Evolutionary conservation across 2,113 vertebrate genomes (phyloP).

Genomic region (Phycodurus eques): DNA sequence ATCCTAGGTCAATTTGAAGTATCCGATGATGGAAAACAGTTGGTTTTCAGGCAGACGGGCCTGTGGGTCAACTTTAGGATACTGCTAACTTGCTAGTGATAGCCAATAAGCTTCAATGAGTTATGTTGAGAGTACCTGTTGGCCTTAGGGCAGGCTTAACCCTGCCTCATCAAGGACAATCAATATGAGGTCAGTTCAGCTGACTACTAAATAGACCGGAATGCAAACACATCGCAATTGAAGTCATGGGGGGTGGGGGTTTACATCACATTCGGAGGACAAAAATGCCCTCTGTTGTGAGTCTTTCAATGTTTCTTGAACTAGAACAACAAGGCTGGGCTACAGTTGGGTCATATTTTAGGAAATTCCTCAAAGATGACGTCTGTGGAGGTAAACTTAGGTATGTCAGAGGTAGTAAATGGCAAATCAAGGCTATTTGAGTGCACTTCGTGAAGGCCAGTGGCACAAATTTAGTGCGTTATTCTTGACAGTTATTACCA

Average conservation of each 20-base stretch:
- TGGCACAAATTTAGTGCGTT: neutral
- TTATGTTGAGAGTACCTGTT: neutral
- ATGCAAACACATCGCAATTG: neutral
- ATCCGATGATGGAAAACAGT: neutral
- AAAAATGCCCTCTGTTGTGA: neutral
- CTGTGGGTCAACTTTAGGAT: neutral
- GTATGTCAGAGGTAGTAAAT: neutral
- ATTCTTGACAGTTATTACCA: slow-evolving; percentile 2
- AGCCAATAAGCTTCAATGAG: neutral
- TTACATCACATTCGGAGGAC: neutral
- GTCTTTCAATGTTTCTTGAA: neutral
- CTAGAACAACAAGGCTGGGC: neutral
- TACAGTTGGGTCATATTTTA: neutral
- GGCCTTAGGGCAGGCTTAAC: neutral
- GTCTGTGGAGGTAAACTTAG: neutral
- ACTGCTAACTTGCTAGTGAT: neutral
- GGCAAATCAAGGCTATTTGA: neutral
- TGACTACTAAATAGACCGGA: neutral
- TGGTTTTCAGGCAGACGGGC: neutral
- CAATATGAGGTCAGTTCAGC: neutral
- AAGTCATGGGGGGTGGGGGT: neutral
- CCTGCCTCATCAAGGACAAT: neutral
- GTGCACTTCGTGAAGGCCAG: neutral
- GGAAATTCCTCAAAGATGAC: neutral
- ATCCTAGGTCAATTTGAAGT: neutral